Percentiles rank a stretch among this genome's conserved stretches.
phyloP scores from a whole-genome alignment of 2,888 invertebrate genomes.

The Caenorhabditis japonica region DNA sequence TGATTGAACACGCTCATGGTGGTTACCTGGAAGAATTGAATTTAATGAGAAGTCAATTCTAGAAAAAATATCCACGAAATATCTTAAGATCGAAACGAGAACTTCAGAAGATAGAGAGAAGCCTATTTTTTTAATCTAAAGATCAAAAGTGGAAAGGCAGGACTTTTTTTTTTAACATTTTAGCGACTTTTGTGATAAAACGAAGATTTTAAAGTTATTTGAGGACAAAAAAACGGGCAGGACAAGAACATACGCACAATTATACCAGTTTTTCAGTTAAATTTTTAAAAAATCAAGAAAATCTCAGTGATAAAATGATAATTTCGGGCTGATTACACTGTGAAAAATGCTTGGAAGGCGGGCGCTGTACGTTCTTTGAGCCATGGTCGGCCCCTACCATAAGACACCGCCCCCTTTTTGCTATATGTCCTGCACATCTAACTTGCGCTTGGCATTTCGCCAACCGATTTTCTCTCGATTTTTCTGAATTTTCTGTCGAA shows the following conservation, averaged over 20 bases:
- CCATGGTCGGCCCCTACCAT: slow-evolving; percentile 53
- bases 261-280: not conserved
- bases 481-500: slow-evolving; percentile 9
- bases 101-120: too few relatives aligned
- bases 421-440: slow-evolving; percentile 56
- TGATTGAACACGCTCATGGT: slow-evolving; percentile 73
- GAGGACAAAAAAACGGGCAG: slow-evolving; percentile 2
- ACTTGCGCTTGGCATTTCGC: slow-evolving; percentile 43
- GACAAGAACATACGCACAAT: not conserved
- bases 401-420: slow-evolving; percentile 3
- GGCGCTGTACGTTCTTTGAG: slow-evolving; percentile 39
- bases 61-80: too few relatives aligned
- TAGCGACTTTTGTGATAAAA: not conserved
- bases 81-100: too few relatives aligned
- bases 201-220: too few relatives aligned
- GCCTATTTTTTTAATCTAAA: too few relatives aligned
- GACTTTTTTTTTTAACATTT: too few relatives aligned
- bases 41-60: too few relatives aligned
- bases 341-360: not conserved
- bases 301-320: slow-evolving; percentile 10
- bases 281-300: slow-evolving; percentile 1
- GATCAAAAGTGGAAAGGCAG: too few relatives aligned
- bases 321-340: slow-evolving; percentile 9
- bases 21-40: slow-evolving; percentile 40
- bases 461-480: slow-evolving; percentile 31